phyloP scores from a whole-genome alignment of 2,113 vertebrate genomes.

The Pungitius pungitius region DNA sequence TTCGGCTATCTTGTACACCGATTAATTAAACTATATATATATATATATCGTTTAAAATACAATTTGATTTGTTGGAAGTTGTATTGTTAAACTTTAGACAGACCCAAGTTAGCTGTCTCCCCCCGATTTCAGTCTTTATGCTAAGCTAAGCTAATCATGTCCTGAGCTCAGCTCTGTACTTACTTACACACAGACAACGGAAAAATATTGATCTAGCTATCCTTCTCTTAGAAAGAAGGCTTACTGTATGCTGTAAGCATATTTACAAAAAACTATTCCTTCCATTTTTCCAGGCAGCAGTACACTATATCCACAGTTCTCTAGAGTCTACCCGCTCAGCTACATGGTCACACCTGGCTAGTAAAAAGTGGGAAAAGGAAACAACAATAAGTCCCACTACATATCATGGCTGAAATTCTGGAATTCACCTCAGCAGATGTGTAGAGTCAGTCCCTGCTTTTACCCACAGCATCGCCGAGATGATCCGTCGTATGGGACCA shows the following conservation, averaged over 20 bases:
- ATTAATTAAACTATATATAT: background rate
- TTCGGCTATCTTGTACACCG: background rate
- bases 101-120: background rate
- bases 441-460: conserved; percentile 51
- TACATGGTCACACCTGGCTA: background rate
- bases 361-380: background rate
- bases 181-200: background rate
- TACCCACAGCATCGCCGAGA: conserved; percentile 32
- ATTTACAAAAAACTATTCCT: conserved; percentile 1
- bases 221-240: background rate
- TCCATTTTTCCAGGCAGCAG: background rate
- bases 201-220: background rate
- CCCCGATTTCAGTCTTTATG: background rate
- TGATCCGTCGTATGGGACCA: conserved; percentile 28
- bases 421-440: conserved; percentile 48
- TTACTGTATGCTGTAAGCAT: background rate
- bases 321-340: background rate
- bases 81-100: background rate
- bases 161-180: background rate
- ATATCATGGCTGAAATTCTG: background rate
- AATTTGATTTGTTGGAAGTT: background rate
- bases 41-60: background rate
- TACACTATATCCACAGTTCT: background rate
- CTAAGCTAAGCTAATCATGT: background rate
- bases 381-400: background rate